These are phyloP conservation scores for Cephus runcator DNA, from an alignment of 2,888 invertebrate species.

Conservation along the genomic window DNA sequence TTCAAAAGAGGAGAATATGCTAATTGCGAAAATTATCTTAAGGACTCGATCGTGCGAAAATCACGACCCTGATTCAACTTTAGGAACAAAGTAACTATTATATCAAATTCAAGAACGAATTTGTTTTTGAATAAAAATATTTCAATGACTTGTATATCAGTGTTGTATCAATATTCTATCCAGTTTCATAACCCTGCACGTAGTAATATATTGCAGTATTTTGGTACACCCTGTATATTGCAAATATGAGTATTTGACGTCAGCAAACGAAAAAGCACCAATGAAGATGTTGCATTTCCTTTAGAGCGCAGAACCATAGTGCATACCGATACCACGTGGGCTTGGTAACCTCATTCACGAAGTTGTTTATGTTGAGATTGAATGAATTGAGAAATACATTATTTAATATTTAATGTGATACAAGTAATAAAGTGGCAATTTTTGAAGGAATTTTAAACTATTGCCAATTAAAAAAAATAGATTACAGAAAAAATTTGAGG, in stretches of 20 bases:
- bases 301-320: background rate
- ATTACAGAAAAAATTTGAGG: background rate
- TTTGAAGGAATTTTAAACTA: background rate
- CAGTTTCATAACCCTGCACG: background rate
- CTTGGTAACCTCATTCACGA: background rate
- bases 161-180: background rate
- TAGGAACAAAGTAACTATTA: background rate
- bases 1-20: background rate
- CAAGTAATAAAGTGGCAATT: background rate
- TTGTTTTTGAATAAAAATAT: background rate
- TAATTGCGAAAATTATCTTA: background rate
- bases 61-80: background rate
- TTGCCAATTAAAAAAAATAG: conserved; percentile 14
- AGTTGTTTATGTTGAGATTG: background rate
- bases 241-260: background rate
- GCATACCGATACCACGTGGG: background rate
- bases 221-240: background rate
- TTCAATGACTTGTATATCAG: background rate
- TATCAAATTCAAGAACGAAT: background rate
- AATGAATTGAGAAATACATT: background rate
- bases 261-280: background rate
- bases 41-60: background rate
- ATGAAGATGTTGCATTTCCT: background rate
- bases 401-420: background rate
- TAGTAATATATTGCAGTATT: background rate